Evolutionary conservation across 1,140 invertebrate genomes (phyloP).

Genomic region (Lepidurus couesii): DNA sequence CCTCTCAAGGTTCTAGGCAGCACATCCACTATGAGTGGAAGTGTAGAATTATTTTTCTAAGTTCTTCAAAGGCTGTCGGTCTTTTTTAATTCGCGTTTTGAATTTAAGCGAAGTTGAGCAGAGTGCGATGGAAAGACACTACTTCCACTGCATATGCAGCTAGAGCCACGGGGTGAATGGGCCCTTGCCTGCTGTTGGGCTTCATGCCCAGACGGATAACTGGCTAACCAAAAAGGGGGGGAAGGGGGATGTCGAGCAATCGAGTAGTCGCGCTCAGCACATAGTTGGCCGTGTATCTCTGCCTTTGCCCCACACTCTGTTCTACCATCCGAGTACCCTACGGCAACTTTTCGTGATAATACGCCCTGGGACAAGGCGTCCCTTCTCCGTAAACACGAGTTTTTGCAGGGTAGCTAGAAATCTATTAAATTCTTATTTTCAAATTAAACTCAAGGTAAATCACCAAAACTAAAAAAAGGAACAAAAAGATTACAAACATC

Average conservation of each 20-base stretch:
- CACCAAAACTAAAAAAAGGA: too few relatives aligned
- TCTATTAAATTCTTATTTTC: background rate
- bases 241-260: background rate
- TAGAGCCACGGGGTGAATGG: constrained; percentile 13
- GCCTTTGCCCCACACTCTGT: background rate
- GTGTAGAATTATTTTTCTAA: too few relatives aligned
- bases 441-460: too few relatives aligned
- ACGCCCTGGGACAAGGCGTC: background rate
- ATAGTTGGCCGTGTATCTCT: background rate
- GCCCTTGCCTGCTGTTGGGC: constrained; percentile 16
- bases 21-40: too few relatives aligned
- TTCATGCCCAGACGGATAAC: constrained; percentile 21
- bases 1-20: too few relatives aligned
- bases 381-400: background rate
- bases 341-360: background rate
- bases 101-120: too few relatives aligned
- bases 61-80: too few relatives aligned
- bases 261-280: background rate
- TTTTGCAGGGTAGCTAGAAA: background rate
- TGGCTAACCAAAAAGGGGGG: background rate
- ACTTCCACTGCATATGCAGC: constrained; percentile 3
- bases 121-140: background rate
- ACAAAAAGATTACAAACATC: too few relatives aligned
- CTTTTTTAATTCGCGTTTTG: background rate
- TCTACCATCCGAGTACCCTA: background rate